Base-by-base conservation (phyloP, 2,888 invertebrate species). In the Paralinhomoeus sp. region DNA sequence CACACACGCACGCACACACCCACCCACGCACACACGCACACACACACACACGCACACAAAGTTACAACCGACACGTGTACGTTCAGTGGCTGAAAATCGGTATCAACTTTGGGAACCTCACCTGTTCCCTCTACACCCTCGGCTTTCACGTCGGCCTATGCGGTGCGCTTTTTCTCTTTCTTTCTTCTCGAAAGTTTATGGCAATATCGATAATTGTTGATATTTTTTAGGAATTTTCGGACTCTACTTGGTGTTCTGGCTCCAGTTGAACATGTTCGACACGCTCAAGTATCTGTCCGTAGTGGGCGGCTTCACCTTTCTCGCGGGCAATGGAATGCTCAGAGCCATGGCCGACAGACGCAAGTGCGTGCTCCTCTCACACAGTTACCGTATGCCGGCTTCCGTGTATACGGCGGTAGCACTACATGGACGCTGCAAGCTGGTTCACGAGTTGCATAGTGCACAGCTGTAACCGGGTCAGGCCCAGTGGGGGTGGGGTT, bases 181-280 rank as follows among this genome's bases (percentile, higher is more conserved):
- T 27, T 27, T 12, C 27, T 12, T 12, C 7, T 27, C 12, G 5
- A 27, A 5, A 27, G 5, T 27, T 27, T 12, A 27, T 5, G 5
- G 5, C 27, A 9, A 5, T 12, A 27, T 27, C 12, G 7, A 27
- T 27, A 45, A 27, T 27, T 12, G 27, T 12, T 27, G 7, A 27
- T 9, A 27, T 9, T 51, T 67, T 66, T 18, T 69, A 79, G 80
- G 72, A 24, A 84, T 89, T 45, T 77, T 93, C 58, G 72, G 71
- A 0, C 73, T 97, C 44, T 93, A 89, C 69, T 76, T 74, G 43
- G 66, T 79, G 56, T 85, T 97, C 70, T 97, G 91, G 89, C 67
- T 85, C 54, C 73, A 77, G 61, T 70, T 93, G 55, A 77, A 84
- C 60, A 97, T 97, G 93, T 97, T 97, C 71, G 76, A 78, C 52